Base-by-base conservation (phyloP, 2,888 invertebrate species). In the Myopa testacea region DNA sequence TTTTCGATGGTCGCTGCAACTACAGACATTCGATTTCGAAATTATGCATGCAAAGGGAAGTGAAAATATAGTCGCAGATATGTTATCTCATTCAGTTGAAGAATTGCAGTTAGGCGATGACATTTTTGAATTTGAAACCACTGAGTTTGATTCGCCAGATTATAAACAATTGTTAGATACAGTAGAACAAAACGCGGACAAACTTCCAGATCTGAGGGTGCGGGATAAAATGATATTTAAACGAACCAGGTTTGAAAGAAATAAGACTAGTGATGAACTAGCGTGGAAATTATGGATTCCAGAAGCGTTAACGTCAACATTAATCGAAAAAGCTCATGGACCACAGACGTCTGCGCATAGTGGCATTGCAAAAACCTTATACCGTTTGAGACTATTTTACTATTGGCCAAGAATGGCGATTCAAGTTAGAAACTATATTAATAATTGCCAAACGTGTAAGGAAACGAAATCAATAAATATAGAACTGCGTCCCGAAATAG, bases 21-120 rank as follows among this genome's bases (percentile, higher is more conserved):
- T 78, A 81, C 81, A 78, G 58, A 78, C 37, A 26, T 26, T 26
- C 26, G 26, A 26, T 26, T 26, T 26, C 26, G 26, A 26, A 26
- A 26, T 26, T 26, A 81, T 85, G 4, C 84, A 85, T 73, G 80
- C 84, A 40, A 82, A 80, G 68, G 84, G 83, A 1, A 73, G 77
- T 3, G 69, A 77, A 0, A 81, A 84, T 79, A 63, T 81, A 1
- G 82, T 85, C 0, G 82, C 84, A 0, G 85, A 84, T 75, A 81
- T 82, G 12, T 68, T 83, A 1, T 82, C 82, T 10, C 40, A 81
- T 40, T 75, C 80, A 8, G 70, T 75, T 7, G 58, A 19, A 26
- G 78, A 79, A n/a, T 14, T 58, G 10, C 14, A 55, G 0, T 6
- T 55, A 58, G 58, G 7, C 6, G 16, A 19, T 12, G 40, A 16